phyloP scores from a whole-genome alignment of 2,113 vertebrate species.

The Stegastes partitus region DNA sequence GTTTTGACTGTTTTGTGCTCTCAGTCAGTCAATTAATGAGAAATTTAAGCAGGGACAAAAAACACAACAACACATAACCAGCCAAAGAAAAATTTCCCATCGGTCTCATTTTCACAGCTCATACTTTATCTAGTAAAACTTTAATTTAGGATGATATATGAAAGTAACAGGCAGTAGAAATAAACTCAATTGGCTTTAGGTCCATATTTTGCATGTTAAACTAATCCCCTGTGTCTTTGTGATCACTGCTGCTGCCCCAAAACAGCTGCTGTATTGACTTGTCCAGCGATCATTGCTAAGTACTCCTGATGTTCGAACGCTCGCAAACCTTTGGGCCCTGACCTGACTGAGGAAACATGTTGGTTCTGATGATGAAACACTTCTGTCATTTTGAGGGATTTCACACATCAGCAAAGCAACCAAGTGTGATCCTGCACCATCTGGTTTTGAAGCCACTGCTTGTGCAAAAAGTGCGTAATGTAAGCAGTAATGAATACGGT shows the following conservation, averaged over 20 bases:
- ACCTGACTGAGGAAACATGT: constrained; percentile 30
- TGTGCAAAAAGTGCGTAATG: constrained; percentile 17
- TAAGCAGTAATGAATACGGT: constrained; percentile 12
- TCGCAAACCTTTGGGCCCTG: constrained; percentile 25
- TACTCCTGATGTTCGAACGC: constrained; percentile 17
- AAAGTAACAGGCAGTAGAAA: neutral
- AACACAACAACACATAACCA: constrained; percentile 18
- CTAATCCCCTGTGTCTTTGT: constrained; percentile 11
- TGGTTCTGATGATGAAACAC: constrained; percentile 45
- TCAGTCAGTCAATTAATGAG: constrained; percentile 49
- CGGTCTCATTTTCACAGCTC: constrained; percentile 5
- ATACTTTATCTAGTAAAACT: constrained; percentile 4
- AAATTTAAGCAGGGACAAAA: constrained; percentile 35
- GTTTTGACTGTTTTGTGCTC: constrained; percentile 32
- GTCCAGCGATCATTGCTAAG: constrained; percentile 40
- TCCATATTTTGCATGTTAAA: constrained; percentile 4
- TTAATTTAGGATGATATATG: constrained; percentile 18
- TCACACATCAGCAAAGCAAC: constrained; percentile 51
- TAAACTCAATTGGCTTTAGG: neutral
- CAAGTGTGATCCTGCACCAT: constrained; percentile 58
- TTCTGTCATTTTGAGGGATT: constrained; percentile 57
- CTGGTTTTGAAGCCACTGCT: constrained; percentile 38
- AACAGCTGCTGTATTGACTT: constrained; percentile 50
- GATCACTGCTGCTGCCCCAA: constrained; percentile 1
- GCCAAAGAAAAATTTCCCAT: constrained; percentile 13